phyloP scores from a whole-genome alignment of 2,888 invertebrate genomes.

The Drosophila picticornis region DNA sequence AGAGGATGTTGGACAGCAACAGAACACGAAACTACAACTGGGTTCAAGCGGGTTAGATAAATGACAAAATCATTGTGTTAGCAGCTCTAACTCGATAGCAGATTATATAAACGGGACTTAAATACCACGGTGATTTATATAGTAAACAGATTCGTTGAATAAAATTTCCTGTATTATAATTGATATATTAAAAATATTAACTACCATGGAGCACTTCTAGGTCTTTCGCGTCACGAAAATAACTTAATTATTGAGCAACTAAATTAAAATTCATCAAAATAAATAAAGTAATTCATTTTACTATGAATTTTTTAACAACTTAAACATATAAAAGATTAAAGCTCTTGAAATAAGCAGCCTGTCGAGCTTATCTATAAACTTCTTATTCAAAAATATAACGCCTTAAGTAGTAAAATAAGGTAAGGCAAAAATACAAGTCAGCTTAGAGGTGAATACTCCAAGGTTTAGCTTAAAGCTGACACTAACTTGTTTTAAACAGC shows the following conservation, averaged over 20 bases:
- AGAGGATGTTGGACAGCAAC: slow-evolving; percentile 7
- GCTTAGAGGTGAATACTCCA: neutral
- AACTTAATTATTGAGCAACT: neutral
- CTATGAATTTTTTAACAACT: neutral
- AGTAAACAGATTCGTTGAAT: neutral
- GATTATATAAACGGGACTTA: neutral
- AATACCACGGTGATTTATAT: neutral
- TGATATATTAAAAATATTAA: neutral
- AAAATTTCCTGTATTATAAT: neutral
- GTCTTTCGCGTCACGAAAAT: neutral
- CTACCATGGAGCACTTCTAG: neutral
- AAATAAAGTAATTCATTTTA: neutral
- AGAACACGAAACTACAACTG: slow-evolving; percentile 4
- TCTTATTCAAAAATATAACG: neutral
- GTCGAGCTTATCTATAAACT: neutral
- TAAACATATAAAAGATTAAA: slow-evolving; percentile 2
- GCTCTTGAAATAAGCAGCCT: neutral
- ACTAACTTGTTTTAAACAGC: slow-evolving; percentile 8
- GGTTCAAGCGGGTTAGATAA: slow-evolving; percentile 2
- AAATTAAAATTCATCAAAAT: neutral
- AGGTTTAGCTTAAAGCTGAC: neutral
- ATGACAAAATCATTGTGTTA: neutral
- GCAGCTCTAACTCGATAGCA: neutral
- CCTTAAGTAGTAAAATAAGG: neutral
- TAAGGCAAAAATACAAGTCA: neutral